These are phyloP conservation scores for Chouioia cunea DNA, from an alignment of 2,888 invertebrate genomes.

Conservation along the genomic window DNA sequence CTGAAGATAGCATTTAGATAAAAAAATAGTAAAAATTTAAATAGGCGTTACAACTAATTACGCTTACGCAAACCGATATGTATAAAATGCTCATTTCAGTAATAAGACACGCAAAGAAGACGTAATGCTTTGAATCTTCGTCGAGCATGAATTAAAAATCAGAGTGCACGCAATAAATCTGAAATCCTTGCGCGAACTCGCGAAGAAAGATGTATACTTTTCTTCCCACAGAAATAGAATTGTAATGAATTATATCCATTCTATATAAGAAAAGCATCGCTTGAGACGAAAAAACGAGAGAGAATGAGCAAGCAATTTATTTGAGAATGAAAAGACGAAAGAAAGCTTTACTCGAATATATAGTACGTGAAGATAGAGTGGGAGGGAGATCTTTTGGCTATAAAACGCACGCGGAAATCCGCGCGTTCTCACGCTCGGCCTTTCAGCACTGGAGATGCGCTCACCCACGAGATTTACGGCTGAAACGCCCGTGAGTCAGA, in stretches of 20 bases:
- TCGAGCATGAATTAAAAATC: conserved; percentile 20
- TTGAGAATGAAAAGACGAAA: conserved; percentile 32
- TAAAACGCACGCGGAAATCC: conserved; percentile 43
- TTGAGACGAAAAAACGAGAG: background rate
- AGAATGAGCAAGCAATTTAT: conserved; percentile 27
- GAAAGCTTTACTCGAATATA: background rate
- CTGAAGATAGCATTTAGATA: too few relatives aligned
- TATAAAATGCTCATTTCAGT: too few relatives aligned
- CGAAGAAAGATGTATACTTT: conserved; percentile 7
- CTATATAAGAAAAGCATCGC: conserved; percentile 5
- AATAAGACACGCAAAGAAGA: too few relatives aligned
- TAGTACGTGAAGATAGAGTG: conserved; percentile 3
- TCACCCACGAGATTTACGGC: conserved; percentile 35
- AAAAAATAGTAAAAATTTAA: background rate
- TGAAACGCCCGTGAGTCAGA: background rate
- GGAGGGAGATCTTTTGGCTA: conserved; percentile 7
- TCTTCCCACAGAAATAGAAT: conserved; percentile 14
- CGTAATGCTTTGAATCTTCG: too few relatives aligned
- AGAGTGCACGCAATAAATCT: conserved; percentile 10
- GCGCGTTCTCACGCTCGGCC: conserved; percentile 15
- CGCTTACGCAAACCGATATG: too few relatives aligned
- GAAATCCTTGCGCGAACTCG: too few relatives aligned
- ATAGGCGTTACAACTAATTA: too few relatives aligned
- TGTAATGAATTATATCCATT: conserved; percentile 18
- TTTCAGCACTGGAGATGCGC: conserved; percentile 10